Evolutionary conservation across 2,113 vertebrate genomes (phyloP).

Genomic region (Motacilla tschutschensis): DNA sequence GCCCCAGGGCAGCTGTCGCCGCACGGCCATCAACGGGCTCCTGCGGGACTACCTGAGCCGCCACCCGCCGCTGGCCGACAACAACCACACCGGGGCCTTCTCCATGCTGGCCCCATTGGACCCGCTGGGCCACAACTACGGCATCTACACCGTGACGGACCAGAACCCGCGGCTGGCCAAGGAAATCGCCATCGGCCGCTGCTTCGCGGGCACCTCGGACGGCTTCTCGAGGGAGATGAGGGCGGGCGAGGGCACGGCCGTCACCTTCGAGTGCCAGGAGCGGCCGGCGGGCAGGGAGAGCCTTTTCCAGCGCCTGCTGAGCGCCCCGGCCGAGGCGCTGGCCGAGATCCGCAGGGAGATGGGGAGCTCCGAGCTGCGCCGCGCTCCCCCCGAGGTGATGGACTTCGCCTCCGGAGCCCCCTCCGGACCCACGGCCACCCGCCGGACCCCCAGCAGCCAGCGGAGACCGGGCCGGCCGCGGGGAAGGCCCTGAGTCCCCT

Average conservation of each 20-base stretch:
- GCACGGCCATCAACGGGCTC: slow-evolving; percentile 77
- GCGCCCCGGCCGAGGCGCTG: slow-evolving; percentile 78
- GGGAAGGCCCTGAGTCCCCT: background rate
- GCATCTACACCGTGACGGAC: slow-evolving; percentile 96
- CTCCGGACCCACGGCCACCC: slow-evolving; percentile 23
- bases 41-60: slow-evolving; percentile 87
- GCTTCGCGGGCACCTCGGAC: slow-evolving; percentile 94
- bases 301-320: slow-evolving; percentile 91
- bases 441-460: slow-evolving; percentile 47
- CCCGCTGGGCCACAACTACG: slow-evolving; percentile 96
- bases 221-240: slow-evolving; percentile 95
- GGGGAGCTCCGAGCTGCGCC: slow-evolving; percentile 74
- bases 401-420: slow-evolving; percentile 70
- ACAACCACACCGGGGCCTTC: slow-evolving; percentile 81
- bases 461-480: slow-evolving; percentile 53
- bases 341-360: slow-evolving; percentile 87
- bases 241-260: slow-evolving; percentile 78
- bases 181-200: slow-evolving; percentile 95
- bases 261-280: slow-evolving; percentile 90
- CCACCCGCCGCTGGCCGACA: slow-evolving; percentile 78
- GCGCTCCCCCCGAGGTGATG: slow-evolving; percentile 69
- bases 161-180: slow-evolving; percentile 93
- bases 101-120: slow-evolving; percentile 91
- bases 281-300: slow-evolving; percentile 78
- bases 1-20: slow-evolving; percentile 89